Evolutionary conservation across 2,113 vertebrate species (phyloP), one percentile per base, ranked within the genome.

Genomic region (Coryphaenoides rupestris): DNA sequence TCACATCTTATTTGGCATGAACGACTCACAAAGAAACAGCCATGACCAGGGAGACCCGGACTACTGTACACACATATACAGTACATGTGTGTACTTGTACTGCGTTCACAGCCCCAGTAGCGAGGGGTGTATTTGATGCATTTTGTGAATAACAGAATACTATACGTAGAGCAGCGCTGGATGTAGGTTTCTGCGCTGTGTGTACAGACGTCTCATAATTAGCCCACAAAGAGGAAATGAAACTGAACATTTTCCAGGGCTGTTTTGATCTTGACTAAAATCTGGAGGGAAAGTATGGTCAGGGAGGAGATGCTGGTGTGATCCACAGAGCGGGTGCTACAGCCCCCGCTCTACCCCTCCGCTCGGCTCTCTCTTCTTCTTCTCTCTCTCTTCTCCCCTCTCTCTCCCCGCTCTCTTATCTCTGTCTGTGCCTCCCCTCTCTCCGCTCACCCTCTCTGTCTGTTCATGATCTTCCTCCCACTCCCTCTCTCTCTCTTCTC

Each of bases 181-280:
- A 53, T 64, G 65, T 78, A 69, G 75, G 6, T 53, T 68, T 81
- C 70, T 40, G 33, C 33, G 13, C 33, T 40, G 33, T n/a, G n/a
- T n/a, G n/a, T 40, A 40, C 60, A 70, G 75, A 66, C 75, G 79
- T 80, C 69, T 86, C 82, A 84, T 75, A 78, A 87, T 88, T 84
- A 89, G 78, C 77, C 74, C 73, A 79, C 72, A 86, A 84, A 82
- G 66, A 74, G 73, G n/a, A 79, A 86, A 82, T 82, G 73, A 73
- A 86, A 81, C 57, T 71, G 67, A 82, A 78, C 78, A 52, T 81
- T 78, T 82, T 86, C 80, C 72, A 83, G 69, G 72, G 69, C 57
- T 26, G 60, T 83, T 85, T 88, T 87, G 82, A 86, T 86, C 84
- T n/a, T 89, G 84, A 90, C 89, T 88, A 86, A 86, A 86, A 86